A percentile compares a stretch with the other conserved stretches of the same genome.
Evolutionary conservation across 1,140 invertebrate species (phyloP).

Genomic region (Yoshiicerus persimilis): DNA sequence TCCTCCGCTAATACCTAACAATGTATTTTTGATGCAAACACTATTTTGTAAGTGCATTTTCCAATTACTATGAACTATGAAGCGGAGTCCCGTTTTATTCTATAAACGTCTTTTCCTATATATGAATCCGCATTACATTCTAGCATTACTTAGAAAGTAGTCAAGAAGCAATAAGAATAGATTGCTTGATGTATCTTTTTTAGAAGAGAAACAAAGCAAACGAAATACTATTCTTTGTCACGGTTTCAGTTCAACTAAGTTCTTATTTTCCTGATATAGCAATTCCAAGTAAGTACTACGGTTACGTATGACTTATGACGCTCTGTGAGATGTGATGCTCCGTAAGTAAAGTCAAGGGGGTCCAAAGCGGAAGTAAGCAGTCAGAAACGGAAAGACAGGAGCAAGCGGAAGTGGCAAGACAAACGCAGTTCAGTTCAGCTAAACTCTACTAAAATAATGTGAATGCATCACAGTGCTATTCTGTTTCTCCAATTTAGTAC

Average conservation of each 20-base stretch:
- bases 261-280: not conserved
- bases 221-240: not conserved
- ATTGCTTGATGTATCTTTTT: constrained; percentile 7
- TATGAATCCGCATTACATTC: not conserved
- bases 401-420: constrained; percentile 41
- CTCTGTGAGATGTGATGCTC: not conserved
- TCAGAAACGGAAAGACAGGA: constrained; percentile 42
- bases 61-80: not conserved
- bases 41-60: constrained; percentile 14
- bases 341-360: constrained; percentile 21
- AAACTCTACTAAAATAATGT: not conserved
- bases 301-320: constrained; percentile 16
- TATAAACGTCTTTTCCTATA: not conserved
- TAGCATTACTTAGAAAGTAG: not conserved
- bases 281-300: not conserved
- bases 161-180: not conserved
- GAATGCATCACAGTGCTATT: not conserved
- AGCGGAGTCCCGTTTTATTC: not conserved
- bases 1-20: not conserved
- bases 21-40: not conserved
- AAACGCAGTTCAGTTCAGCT: constrained; percentile 30
- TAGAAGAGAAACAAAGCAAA: not conserved
- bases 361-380: constrained; percentile 35
- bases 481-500: not conserved
- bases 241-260: not conserved